Conservation (phyloP, 2,797 vertebrate genomes). For the Triplophysa yarkandensis region DNA sequence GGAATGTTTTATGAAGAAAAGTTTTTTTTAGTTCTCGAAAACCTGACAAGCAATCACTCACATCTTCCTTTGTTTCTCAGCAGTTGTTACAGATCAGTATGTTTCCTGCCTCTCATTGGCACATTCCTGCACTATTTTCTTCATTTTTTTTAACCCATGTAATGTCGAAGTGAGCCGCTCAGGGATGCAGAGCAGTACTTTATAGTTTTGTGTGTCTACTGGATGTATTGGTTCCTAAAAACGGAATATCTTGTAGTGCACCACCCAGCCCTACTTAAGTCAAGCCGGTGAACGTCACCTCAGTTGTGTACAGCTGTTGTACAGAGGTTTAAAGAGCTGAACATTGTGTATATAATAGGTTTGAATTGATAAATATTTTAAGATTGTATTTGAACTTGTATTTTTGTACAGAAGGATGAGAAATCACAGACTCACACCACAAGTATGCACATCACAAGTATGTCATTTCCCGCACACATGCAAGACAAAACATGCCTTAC, state of each 20-base stretch:
- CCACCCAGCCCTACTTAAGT: conserved; percentile 51
- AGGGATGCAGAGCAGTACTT: conserved; percentile 71
- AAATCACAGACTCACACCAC: conserved; percentile 48
- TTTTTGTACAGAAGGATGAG: conserved; percentile 81
- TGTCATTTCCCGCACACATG: conserved; percentile 10
- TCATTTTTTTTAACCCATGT: conserved; percentile 61
- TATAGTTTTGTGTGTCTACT: background rate
- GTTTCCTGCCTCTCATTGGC: conserved; percentile 34
- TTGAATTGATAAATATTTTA: conserved; percentile 68
- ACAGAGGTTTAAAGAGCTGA: conserved; percentile 70
- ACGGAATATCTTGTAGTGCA: conserved; percentile 67
- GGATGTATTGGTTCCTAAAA: conserved; percentile 2
- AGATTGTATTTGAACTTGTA: conserved; percentile 79
- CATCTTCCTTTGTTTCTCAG: conserved; percentile 8
- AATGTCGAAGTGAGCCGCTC: conserved; percentile 72
- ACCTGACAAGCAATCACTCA: conserved; percentile 10
- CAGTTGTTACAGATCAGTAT: conserved; percentile 45
- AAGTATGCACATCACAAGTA: conserved; percentile 59
- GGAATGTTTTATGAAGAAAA: too few species aligned
- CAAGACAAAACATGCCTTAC: conserved; percentile 63
- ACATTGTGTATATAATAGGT: conserved; percentile 72
- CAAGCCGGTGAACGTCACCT: conserved; percentile 33
- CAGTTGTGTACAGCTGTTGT: conserved; percentile 74
- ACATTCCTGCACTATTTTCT: conserved; percentile 30
- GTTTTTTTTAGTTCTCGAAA: background rate